phyloP scores from a whole-genome alignment of 2,113 vertebrate genomes.

The Azemiops feae region DNA sequence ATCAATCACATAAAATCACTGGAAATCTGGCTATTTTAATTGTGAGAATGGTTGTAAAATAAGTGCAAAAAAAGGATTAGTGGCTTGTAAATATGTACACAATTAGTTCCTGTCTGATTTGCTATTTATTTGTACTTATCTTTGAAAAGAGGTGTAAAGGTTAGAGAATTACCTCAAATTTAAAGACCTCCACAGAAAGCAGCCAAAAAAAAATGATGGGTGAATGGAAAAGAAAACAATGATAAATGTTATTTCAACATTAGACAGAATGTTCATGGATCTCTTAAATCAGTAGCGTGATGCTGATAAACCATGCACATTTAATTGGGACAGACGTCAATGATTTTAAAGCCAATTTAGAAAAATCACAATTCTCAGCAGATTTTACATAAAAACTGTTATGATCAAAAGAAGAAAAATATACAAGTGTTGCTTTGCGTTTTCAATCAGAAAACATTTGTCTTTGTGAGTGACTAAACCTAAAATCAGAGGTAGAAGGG shows the following conservation, averaged over 20 bases:
- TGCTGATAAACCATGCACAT: neutral
- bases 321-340: neutral
- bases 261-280: neutral
- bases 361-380: neutral
- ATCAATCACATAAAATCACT: neutral
- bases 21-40: neutral
- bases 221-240: slow-evolving; percentile 69
- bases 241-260: slow-evolving; percentile 42
- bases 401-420: neutral
- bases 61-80: slow-evolving; percentile 7
- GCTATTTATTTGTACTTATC: slow-evolving; percentile 33
- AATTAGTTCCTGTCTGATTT: slow-evolving; percentile 27
- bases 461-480: neutral
- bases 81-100: slow-evolving; percentile 29
- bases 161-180: slow-evolving; percentile 78
- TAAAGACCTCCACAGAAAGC: slow-evolving; percentile 79
- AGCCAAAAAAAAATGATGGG: slow-evolving; percentile 67
- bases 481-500: neutral
- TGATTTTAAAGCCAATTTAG: neutral
- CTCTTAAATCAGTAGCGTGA: neutral
- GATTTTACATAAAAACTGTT: neutral
- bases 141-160: slow-evolving; percentile 34
- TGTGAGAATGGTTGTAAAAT: neutral
- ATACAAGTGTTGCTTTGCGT: neutral
- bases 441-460: neutral